phyloP scores from a whole-genome alignment of 2,113 vertebrate genomes.

The Nipponia nippon region DNA sequence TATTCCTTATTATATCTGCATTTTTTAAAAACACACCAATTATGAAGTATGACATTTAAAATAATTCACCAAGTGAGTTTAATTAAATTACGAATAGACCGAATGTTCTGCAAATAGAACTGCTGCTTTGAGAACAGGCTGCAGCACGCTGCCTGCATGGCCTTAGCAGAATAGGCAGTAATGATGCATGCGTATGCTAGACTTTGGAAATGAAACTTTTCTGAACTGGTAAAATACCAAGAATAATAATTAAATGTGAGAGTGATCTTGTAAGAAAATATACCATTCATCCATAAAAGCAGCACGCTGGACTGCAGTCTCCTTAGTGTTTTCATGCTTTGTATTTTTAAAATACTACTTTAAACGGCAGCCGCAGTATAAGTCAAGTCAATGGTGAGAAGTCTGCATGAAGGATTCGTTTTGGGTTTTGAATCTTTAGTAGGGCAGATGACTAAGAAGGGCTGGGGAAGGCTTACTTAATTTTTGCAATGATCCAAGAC shows the following conservation, averaged over 20 bases:
- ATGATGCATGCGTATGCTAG: background rate
- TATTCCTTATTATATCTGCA: constrained; percentile 8
- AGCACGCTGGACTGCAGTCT: background rate
- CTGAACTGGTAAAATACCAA: background rate
- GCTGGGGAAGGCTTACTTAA: background rate
- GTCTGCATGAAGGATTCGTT: background rate
- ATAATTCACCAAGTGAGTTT: background rate
- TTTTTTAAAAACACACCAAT: background rate
- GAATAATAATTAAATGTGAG: background rate
- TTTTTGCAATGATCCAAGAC: background rate
- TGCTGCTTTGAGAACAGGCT: background rate
- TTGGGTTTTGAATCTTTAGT: background rate
- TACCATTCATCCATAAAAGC: background rate
- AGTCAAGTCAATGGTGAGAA: background rate
- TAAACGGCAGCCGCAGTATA: background rate
- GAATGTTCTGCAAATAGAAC: constrained; percentile 5
- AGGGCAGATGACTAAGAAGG: background rate
- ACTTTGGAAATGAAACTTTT: background rate
- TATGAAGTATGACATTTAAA: constrained; percentile 36
- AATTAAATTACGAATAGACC: constrained; percentile 18
- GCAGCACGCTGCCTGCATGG: background rate
- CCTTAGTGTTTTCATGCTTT: background rate
- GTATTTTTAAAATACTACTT: background rate
- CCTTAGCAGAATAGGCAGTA: background rate
- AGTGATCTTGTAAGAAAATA: background rate